Percentiles rank a stretch among this genome's conserved stretches.
These are phyloP conservation scores for Platyrinchus mystaceus DNA, from an alignment of 2,797 vertebrate genomes.

Conservation along the genomic window DNA sequence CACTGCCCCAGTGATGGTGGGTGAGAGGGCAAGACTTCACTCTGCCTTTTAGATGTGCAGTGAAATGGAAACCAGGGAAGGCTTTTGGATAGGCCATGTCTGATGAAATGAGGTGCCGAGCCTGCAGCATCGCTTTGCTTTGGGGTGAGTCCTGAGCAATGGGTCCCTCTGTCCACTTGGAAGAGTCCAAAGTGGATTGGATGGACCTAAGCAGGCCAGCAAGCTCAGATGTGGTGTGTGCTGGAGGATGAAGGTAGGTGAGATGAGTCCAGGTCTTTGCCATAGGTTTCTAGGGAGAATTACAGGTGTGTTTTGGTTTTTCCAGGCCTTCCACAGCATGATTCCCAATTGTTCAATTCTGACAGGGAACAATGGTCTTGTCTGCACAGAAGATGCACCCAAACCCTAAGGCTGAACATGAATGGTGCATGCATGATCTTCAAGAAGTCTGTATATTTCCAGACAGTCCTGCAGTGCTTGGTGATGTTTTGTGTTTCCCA, in stretches of 20 bases:
- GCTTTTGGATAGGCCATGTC: neutral
- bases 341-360: neutral
- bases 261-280: neutral
- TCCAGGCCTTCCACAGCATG: neutral
- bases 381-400: neutral
- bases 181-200: neutral
- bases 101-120: neutral
- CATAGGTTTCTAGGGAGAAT: neutral
- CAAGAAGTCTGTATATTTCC: neutral
- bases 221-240: neutral
- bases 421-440: neutral
- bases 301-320: neutral
- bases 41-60: neutral
- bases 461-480: neutral
- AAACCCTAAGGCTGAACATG: neutral
- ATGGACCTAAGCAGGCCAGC: neutral
- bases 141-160: neutral
- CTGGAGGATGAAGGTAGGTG: neutral
- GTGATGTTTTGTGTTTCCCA: neutral
- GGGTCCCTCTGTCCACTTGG: neutral
- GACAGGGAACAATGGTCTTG: neutral
- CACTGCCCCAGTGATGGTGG: neutral
- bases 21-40: neutral
- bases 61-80: neutral
- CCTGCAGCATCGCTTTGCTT: neutral